phyloP scores from a whole-genome alignment of 2,113 vertebrate species.

The Symphodus melops region DNA sequence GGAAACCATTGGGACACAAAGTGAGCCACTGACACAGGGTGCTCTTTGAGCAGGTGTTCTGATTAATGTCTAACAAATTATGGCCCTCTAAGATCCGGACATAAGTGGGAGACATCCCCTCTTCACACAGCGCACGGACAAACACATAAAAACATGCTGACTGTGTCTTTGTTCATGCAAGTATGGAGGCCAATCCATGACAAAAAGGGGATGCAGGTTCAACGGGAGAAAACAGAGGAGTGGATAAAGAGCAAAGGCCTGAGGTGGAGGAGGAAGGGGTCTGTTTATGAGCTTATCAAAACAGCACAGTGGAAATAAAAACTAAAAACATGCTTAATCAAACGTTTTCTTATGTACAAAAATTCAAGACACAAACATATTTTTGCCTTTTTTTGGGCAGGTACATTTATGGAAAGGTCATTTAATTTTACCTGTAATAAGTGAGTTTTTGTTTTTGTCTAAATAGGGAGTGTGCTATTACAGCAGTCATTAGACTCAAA shows the following conservation, averaged over 20 bases:
- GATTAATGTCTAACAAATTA: slow-evolving; percentile 83
- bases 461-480: slow-evolving; percentile 48
- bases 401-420: slow-evolving; percentile 33
- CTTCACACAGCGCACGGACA: slow-evolving; percentile 57
- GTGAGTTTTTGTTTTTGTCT: slow-evolving; percentile 18
- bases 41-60: slow-evolving; percentile 80
- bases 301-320: slow-evolving; percentile 1
- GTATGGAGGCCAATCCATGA: slow-evolving; percentile 74
- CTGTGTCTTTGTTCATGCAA: slow-evolving; percentile 73
- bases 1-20: slow-evolving; percentile 62
- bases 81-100: slow-evolving; percentile 75
- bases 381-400: not conserved
- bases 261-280: slow-evolving; percentile 39
- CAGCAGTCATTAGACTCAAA: slow-evolving; percentile 58
- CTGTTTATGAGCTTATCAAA: slow-evolving; percentile 32
- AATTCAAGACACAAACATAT: slow-evolving; percentile 8
- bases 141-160: slow-evolving; percentile 69
- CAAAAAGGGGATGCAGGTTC: slow-evolving; percentile 69
- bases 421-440: slow-evolving; percentile 36
- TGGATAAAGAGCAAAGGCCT: slow-evolving; percentile 57
- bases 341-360: not conserved
- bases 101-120: slow-evolving; percentile 73
- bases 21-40: slow-evolving; percentile 65
- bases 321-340: slow-evolving; percentile 1
- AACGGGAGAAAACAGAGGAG: slow-evolving; percentile 60